Evolutionary conservation across 1,140 invertebrate species (phyloP), one percentile per base, ranked within the genome.

Genomic region (Neodiprion lecontei): DNA sequence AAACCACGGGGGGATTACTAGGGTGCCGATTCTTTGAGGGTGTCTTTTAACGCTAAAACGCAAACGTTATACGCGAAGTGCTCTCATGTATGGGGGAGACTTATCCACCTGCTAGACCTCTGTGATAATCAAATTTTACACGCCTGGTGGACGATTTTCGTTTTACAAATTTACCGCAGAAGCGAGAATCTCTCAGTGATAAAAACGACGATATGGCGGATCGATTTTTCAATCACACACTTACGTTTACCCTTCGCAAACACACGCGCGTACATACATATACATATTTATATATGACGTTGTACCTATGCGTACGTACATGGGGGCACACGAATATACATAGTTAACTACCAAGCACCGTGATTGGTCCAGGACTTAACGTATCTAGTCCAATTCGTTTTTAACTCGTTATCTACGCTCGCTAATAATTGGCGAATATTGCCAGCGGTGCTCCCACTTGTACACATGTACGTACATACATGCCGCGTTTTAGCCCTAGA

Each of bases 1-100:
- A 9, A 5, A 5, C 53, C n/a, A 14, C n/a, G 3, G 67, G 3
- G 67, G 67, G 67, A 69, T 21, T 17, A 61, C 67, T 17, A 21
- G 67, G 67, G 67, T 69, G 40, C 67, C 21, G n/a, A 69, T 47
- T 47, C 67, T 69, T 69, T 12, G 67, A 69, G 67, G 67, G 12
- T 69, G 21, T 69, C 23, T 23, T 21, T 21, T 21, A 69, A 61
- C 28, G 61, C 61, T 14, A 65, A 65, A 65, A 65, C 61, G 61
- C 61, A 65, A 65, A 65, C 61, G 61, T 65, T 65, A 69, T 11
- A 47, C n/a, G 28, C 28, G 53, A 61, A 61, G 53, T 61, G 53
- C n/a, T 17, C 28, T 40, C 28, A 40, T 40, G 28, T 40, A 40
- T 40, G 28, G 28, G 28, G 28, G 28, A 40, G 28, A 4, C 28